Conservation (phyloP, 2,113 vertebrate genomes). For the Indicator indicator region DNA sequence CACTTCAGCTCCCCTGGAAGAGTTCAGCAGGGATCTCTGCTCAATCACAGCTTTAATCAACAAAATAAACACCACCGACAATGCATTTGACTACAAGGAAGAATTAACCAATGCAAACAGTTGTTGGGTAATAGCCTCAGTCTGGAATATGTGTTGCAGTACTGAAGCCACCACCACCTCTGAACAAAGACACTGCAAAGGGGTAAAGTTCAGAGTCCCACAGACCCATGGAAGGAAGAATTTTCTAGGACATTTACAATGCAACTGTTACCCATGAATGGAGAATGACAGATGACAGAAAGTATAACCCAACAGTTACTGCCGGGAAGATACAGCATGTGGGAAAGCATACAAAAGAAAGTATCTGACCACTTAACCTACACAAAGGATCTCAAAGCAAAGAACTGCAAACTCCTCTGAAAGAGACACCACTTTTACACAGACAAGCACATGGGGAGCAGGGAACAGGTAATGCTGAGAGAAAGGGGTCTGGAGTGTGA, state of each 20-base stretch:
- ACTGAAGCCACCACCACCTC: background rate
- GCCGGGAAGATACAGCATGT: background rate
- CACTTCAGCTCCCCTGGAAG: background rate
- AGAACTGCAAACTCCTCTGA: background rate
- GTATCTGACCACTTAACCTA: background rate
- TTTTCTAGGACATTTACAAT: background rate
- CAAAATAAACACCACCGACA: background rate
- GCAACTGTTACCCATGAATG: background rate
- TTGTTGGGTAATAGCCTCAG: background rate
- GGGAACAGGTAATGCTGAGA: background rate
- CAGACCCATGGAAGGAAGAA: background rate
- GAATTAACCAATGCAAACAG: constrained; percentile 12
- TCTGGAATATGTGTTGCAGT: background rate
- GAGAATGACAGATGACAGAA: background rate
- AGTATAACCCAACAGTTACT: background rate
- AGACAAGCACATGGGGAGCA: background rate
- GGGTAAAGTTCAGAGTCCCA: background rate
- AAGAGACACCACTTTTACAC: background rate
- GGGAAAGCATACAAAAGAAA: background rate
- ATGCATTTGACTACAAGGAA: constrained; percentile 21
- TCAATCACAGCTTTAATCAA: constrained; percentile 25
- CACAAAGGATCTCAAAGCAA: background rate
- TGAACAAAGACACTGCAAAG: background rate
- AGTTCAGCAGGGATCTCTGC: background rate
- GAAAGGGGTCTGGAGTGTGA: background rate